phyloP scores from a whole-genome alignment of 2,113 vertebrate species.

The Holacanthus passer region DNA sequence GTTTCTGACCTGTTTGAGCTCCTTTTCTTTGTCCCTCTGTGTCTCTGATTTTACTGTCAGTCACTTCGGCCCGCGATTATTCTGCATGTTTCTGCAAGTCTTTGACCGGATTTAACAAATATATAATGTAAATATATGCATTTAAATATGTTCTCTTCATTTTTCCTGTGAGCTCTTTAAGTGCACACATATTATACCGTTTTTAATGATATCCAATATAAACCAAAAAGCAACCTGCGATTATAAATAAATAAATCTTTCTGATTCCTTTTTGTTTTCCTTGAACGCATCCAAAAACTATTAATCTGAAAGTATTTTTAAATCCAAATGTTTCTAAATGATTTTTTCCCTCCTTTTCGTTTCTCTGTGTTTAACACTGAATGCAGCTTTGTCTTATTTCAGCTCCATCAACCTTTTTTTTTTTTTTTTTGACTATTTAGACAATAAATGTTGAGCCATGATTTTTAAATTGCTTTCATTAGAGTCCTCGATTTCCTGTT shows the following conservation, averaged over 20 bases:
- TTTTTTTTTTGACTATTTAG: slow-evolving; percentile 46
- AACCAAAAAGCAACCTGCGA: background rate
- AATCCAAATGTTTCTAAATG: background rate
- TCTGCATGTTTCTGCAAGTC: background rate
- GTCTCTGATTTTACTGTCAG: background rate
- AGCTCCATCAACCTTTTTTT: slow-evolving; percentile 7
- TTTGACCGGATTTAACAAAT: background rate
- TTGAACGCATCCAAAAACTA: background rate
- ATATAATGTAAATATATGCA: background rate
- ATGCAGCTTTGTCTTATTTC: slow-evolving; percentile 25
- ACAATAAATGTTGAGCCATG: slow-evolving; percentile 30
- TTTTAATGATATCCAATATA: background rate
- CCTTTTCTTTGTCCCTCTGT: background rate
- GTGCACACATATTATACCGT: background rate
- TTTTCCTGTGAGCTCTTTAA: background rate
- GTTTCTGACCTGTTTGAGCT: background rate
- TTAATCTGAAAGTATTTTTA: background rate
- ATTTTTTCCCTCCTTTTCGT: background rate
- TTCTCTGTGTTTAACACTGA: background rate
- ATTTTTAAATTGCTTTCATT: slow-evolving; percentile 67
- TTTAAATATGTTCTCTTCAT: background rate
- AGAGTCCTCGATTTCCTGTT: slow-evolving; percentile 45
- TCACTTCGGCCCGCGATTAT: background rate
- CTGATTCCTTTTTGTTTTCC: background rate
- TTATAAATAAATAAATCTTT: background rate